A percentile compares a stretch with the other conserved stretches of the same genome.
phyloP scores from a whole-genome alignment of 2,888 invertebrate genomes.

The Erebia aethiops region DNA sequence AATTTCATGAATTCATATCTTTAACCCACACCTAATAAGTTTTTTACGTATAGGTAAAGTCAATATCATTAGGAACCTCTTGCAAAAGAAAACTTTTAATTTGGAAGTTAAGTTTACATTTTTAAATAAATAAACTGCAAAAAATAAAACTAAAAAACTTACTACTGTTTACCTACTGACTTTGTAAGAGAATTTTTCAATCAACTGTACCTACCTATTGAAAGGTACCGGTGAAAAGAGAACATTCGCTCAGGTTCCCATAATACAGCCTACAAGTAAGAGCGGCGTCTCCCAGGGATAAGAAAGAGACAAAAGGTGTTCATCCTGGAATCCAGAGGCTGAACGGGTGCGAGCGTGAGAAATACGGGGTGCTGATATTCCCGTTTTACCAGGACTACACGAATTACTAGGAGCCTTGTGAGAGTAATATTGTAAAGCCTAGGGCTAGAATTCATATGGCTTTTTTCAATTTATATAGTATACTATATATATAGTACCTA shows the following conservation, averaged over 20 bases:
- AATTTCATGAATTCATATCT: too few species aligned
- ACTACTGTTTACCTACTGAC: too few species aligned
- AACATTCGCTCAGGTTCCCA: background rate
- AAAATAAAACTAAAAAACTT: too few species aligned
- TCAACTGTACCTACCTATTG: background rate
- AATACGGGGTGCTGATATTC: conserved; percentile 75
- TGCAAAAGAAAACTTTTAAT: too few species aligned
- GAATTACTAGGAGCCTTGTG: conserved; percentile 41
- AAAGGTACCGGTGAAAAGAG: background rate
- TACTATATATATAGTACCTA: too few species aligned
- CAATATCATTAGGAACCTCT: too few species aligned
- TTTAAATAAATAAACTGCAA: too few species aligned
- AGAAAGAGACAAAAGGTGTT: conserved; percentile 58
- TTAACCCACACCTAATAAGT: too few species aligned
- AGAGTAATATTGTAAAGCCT: background rate
- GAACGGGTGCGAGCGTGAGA: conserved; percentile 76
- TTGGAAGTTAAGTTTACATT: too few species aligned
- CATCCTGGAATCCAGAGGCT: conserved; percentile 55
- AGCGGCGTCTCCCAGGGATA: conserved; percentile 60
- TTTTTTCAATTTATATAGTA: background rate
- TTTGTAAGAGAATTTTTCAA: too few species aligned
- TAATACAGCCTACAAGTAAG: too few species aligned
- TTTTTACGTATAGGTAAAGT: too few species aligned
- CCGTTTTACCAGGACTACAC: conserved; percentile 66
- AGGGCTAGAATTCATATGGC: background rate